Evolutionary conservation across 2,797 vertebrate genomes (phyloP).

Genomic region (Cyprinella venusta): DNA sequence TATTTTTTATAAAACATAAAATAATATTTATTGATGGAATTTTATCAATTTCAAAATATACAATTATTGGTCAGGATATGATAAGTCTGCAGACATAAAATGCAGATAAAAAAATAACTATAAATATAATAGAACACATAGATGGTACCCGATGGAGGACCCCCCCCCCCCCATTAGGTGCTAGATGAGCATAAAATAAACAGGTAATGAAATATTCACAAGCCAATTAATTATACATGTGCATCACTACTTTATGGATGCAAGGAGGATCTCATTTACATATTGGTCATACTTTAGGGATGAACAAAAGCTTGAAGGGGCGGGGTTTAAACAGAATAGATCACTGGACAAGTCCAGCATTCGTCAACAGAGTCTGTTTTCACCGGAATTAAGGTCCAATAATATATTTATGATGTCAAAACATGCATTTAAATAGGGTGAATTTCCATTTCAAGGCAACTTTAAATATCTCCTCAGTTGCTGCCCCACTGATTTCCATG

Average conservation of each 20-base stretch:
- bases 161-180: conserved; percentile 61
- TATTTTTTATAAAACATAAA: too few species aligned
- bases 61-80: neutral
- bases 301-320: too few species aligned
- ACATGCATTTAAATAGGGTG: neutral
- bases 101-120: neutral
- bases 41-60: neutral
- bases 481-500: neutral
- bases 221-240: conserved; percentile 87
- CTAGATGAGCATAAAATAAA: conserved; percentile 88
- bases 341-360: neutral
- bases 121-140: neutral
- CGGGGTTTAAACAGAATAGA: too few species aligned
- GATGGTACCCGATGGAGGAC: too few species aligned
- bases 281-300: conserved; percentile 81
- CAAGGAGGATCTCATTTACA: conserved; percentile 84
- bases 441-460: neutral
- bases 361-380: neutral
- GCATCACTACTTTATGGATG: conserved; percentile 80
- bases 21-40: neutral
- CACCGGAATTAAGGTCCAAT: neutral
- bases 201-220: conserved; percentile 89
- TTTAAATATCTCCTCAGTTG: neutral
- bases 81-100: neutral
- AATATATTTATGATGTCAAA: neutral